Evolutionary conservation across 2,113 vertebrate genomes (phyloP), one percentile per base, ranked within the genome.

Genomic region (Sapayoa aenigma): DNA sequence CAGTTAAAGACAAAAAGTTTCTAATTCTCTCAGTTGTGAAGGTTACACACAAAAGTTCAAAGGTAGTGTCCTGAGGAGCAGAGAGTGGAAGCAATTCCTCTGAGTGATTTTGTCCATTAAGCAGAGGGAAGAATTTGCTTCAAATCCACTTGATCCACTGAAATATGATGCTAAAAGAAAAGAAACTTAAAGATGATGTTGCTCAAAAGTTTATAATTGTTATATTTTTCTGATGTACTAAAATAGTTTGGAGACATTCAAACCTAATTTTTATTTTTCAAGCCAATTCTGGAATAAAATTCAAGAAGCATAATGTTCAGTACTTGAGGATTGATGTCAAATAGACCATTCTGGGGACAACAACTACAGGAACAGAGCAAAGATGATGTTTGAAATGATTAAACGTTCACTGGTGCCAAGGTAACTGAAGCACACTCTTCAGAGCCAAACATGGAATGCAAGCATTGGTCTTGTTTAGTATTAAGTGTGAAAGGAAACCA

Each of bases 11-110:
- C 18, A 33, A n/a, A 53, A 79, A 60, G 18, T 33, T 76, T 73
- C 37, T 41, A 39, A 84, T 35, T 56, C 30, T 65, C 14, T 81
- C 27, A 33, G 21, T 27, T 18, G 6, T 58, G 25, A 87, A 84
- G 42, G 17, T 53, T 74, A 69, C 19, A 33, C 33, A 83, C 12
- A 15, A 53, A 55, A 16, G 55, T 84, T 92, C 35, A 74, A 55
- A 39, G 27, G 23, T 4, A 55, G 8, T n/a, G 31, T 55, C 82
- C 60, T 39, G 41, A 75, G 35, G 66, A 74, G 46, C 22, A 76
- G 18, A 39, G 0, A 76, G 25, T 1, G 3, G 21, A 79, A 73
- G 24, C 0, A 3, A 16, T 27, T 65, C 21, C 14, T 86, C 46
- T 35, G 24, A 85, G 4, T 18, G 27, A 49, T 53, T 84, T 23